Base-by-base conservation (phyloP, 2,888 invertebrate species). In the Portevinia maculata region DNA sequence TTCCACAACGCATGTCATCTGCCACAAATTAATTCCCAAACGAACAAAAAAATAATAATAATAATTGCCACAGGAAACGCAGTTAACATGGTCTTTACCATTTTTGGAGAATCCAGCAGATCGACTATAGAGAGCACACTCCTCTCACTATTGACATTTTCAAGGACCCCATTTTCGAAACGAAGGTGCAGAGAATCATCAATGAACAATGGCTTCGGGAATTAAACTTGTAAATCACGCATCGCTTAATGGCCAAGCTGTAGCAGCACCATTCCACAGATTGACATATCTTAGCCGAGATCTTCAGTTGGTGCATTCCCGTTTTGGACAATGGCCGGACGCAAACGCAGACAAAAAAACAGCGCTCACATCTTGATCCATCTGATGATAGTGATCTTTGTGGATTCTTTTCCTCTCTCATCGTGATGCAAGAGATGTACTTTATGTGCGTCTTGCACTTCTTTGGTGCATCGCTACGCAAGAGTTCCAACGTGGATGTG, bases 221-320 rank as follows among this genome's bases (percentile, higher is more conserved):
- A 83, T 83, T 83, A 83, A 83, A 83, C 78, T 83, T 83, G 78
- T 83, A 83, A 83, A 83, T 83, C 83, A 83, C 83, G 71, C 78
- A 71, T 37, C 62, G 71, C 78, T 69, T 71, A 83, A 78, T 83
- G 78, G 67, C 44, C 37, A 15, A 32, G 9, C 39, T 41, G 60
- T 48, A 46, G 41, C 50, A 30, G 15, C 52, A 39, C 59, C 59
- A 60, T 39, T 24, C 44, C 41, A 15, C 59, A 67, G 71, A 83
- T 83, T 78, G 83, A 83, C 83, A 83, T 83, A 83, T 83, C 83
- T 83, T 41, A 37, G 71, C 9, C 32, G 62, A 71, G 71, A 83
- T 78, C 83, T 83, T 44, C 46, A 19, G 70, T 39, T 81, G 81
- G 65, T 60, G 59, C 69, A 59, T 21, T 67, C 55, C 37, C 59